Evolutionary conservation across 2,113 vertebrate species (phyloP).

Genomic region (Anas platyrhynchos): DNA sequence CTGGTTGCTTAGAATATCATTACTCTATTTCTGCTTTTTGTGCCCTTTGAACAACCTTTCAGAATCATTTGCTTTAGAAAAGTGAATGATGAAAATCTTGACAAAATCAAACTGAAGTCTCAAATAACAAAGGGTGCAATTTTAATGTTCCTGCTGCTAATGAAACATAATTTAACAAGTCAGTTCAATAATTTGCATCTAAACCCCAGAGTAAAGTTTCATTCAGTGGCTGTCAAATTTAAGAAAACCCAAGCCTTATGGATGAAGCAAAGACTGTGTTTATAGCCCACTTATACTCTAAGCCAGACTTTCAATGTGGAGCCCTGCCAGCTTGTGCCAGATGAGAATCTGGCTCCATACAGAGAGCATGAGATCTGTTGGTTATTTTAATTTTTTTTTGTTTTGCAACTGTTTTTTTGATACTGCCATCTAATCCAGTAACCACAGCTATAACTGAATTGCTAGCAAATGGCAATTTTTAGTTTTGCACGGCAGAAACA

Average conservation of each 20-base stretch:
- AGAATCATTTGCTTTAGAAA: conserved; percentile 27
- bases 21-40: not conserved
- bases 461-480: not conserved
- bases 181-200: conserved; percentile 30
- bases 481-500: not conserved
- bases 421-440: not conserved
- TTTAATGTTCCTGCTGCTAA: conserved; percentile 31
- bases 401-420: not conserved
- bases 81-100: not conserved
- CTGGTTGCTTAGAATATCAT: not conserved
- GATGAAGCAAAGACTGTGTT: not conserved
- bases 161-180: conserved; percentile 43
- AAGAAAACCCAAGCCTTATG: not conserved
- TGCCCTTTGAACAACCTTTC: conserved; percentile 22
- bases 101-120: conserved; percentile 39
- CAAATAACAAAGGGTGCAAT: not conserved
- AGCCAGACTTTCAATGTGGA: not conserved
- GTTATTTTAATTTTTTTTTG: not conserved
- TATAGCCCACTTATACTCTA: not conserved
- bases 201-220: conserved; percentile 8
- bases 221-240: conserved; percentile 26
- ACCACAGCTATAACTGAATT: not conserved
- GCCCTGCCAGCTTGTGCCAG: not conserved
- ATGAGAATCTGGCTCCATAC: not conserved
- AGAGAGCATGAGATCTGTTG: not conserved